These are phyloP conservation scores for Diadegma fenestrale DNA, from an alignment of 2,888 invertebrate species.

Conservation along the genomic window DNA sequence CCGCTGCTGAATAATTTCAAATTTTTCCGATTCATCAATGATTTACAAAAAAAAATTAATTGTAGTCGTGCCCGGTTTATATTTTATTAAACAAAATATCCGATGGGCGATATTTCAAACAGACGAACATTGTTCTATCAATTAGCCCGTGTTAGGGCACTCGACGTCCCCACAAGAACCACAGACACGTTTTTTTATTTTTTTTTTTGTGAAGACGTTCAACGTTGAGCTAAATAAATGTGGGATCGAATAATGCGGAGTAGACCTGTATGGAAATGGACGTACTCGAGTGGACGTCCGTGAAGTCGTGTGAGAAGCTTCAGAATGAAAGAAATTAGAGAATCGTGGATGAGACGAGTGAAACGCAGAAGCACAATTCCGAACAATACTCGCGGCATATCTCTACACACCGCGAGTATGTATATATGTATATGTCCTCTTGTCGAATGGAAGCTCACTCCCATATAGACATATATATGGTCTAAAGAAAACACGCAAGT, in stretches of 20 bases:
- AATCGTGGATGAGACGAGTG: conserved; percentile 60
- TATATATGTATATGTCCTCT: conserved; percentile 4
- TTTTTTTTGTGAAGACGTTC: conserved; percentile 4
- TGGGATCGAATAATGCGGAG: conserved; percentile 55
- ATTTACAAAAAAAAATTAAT: background rate
- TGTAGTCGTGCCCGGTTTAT: background rate
- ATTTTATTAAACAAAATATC: background rate
- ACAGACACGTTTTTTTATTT: background rate
- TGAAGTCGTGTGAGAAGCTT: conserved; percentile 53
- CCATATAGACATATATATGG: conserved; percentile 18
- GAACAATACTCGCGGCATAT: conserved; percentile 14
- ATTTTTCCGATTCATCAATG: background rate
- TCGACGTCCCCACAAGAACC: conserved; percentile 43
- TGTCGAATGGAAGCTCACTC: conserved; percentile 40
- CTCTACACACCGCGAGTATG: background rate
- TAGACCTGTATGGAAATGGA: conserved; percentile 39
- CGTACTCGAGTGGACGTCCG: conserved; percentile 57
- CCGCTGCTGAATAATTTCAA: background rate
- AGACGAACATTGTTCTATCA: conserved; percentile 16
- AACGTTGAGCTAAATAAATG: conserved; percentile 24
- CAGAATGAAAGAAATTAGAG: conserved; percentile 59
- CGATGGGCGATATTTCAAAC: background rate
- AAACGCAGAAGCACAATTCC: conserved; percentile 58
- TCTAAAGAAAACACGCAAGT: conserved; percentile 78
- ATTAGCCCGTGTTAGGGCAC: conserved; percentile 62